These are phyloP conservation scores for Neocrepidodera transversa DNA, from an alignment of 2,888 invertebrate genomes.

Conservation along the genomic window DNA sequence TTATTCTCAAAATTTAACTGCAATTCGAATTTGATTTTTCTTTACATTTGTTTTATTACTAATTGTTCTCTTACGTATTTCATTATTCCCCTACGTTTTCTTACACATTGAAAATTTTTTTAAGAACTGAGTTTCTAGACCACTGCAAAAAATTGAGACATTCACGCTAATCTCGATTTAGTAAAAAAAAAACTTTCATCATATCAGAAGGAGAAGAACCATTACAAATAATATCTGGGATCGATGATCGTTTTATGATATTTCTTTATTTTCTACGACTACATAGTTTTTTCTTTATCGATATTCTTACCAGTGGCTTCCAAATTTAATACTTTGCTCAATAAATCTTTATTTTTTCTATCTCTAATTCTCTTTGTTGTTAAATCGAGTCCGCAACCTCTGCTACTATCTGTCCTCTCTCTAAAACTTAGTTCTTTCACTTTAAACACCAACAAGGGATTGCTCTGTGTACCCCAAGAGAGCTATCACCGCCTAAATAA, in stretches of 20 bases:
- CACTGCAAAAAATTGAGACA: background rate
- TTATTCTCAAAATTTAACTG: too few species aligned
- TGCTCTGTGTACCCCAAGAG: constrained; percentile 5
- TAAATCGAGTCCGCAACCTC: background rate
- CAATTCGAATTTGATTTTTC: too few species aligned
- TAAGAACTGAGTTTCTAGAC: too few species aligned
- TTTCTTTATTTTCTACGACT: background rate
- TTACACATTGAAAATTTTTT: too few species aligned
- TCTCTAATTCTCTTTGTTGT: constrained; percentile 3
- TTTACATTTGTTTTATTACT: too few species aligned
- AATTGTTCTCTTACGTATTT: too few species aligned
- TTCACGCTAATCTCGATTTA: background rate
- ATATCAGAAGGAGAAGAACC: background rate
- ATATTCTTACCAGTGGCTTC: background rate
- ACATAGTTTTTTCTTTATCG: background rate
- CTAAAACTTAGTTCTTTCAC: constrained; percentile 6
- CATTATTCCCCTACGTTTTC: too few species aligned
- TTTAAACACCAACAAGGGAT: constrained; percentile 9
- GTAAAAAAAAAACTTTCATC: background rate
- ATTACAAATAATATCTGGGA: background rate
- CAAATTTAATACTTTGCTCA: background rate
- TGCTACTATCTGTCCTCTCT: background rate
- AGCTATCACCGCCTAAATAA: constrained; percentile 11
- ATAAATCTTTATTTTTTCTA: constrained; percentile 1
- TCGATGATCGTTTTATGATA: background rate